Evolutionary conservation across 2,888 invertebrate species (phyloP).

Genomic region (Leptarthrus brevirostris): DNA sequence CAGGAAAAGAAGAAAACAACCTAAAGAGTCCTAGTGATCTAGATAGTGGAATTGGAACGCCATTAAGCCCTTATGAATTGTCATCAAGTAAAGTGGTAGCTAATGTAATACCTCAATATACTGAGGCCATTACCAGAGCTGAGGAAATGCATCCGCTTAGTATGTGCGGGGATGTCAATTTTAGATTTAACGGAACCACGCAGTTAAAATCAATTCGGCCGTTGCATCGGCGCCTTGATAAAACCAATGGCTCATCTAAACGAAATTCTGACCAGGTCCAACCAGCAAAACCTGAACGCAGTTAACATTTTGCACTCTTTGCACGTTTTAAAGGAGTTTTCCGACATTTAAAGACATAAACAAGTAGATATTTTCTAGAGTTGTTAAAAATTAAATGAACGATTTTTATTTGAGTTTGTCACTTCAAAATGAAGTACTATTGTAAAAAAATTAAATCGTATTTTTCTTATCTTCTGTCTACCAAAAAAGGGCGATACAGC

Average conservation of each 20-base stretch:
- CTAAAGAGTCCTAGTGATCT: conserved; percentile 63
- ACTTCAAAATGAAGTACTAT: no score
- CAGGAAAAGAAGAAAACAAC: background rate
- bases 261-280: conserved; percentile 35
- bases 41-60: conserved; percentile 77
- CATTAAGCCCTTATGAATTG: conserved; percentile 70
- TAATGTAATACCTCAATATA: background rate
- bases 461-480: no score
- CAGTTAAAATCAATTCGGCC: conserved; percentile 81
- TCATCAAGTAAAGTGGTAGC: conserved; percentile 56
- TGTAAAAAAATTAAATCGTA: no score
- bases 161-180: conserved; percentile 79
- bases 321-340: conserved; percentile 23
- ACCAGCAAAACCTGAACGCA: conserved; percentile 1
- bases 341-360: no score
- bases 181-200: conserved; percentile 83
- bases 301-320: conserved; percentile 46
- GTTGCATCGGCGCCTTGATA: conserved; percentile 56
- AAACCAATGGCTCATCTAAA: conserved; percentile 3
- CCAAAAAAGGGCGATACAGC: no score
- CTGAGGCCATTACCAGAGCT: background rate
- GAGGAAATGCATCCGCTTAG: conserved; percentile 77
- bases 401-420: no score
- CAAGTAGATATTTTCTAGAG: no score
- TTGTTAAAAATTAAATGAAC: no score